Base-by-base conservation (phyloP, 2,113 vertebrate genomes). In the Oncorhynchus mykiss region DNA sequence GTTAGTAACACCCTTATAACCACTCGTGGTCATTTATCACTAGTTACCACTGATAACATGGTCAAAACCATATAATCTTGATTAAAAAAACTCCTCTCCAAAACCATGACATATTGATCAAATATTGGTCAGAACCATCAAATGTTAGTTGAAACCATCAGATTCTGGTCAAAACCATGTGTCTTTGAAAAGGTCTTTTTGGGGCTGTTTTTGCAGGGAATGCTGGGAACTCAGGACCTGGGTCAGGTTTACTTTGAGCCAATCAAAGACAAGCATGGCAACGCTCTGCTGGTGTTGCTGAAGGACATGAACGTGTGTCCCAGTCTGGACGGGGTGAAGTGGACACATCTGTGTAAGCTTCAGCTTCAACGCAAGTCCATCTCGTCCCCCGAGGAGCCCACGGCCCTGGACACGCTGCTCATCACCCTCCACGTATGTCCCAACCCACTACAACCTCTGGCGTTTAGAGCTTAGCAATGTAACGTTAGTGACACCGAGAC, bases 231-330 rank as follows among this genome's bases (percentile, higher is more conserved):
- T 54, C 95, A 95, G 82, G 95, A 97, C 82, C 88, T 97, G 69
- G 96, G 96, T 1, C 95, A 95, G 78, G 93, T 95, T 59, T 97
- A 96, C 88, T 96, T 94, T 0, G 96, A 97, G 86, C 95, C 96
- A 0, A 87, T 97, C 85, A 96, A 95, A 83, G 96, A 97, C 92
- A 96, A 95, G 76, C 96, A 97, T 8, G 96, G 96, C n/a, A 97
- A 96, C n/a, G 94, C 94, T 51, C 81, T 97, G 80, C 90, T 97
- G 12, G 89, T 96, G 78, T 95, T 96, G 24, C 86, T 97, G 74
- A 95, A 94, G 87, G 96, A 97, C 84, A 93, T 96, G 90, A 94
- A 87, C 48, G 85, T 92, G 57, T 92, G 85, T 81, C 93, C 94
- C 69, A 93, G 91, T 22, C 92, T 95, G 0, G 95, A 96, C 65